Percentiles rank a stretch among this genome's conserved stretches.
Evolutionary conservation across 2,113 vertebrate species (phyloP).

Genomic region (Oreocharis arfaki): DNA sequence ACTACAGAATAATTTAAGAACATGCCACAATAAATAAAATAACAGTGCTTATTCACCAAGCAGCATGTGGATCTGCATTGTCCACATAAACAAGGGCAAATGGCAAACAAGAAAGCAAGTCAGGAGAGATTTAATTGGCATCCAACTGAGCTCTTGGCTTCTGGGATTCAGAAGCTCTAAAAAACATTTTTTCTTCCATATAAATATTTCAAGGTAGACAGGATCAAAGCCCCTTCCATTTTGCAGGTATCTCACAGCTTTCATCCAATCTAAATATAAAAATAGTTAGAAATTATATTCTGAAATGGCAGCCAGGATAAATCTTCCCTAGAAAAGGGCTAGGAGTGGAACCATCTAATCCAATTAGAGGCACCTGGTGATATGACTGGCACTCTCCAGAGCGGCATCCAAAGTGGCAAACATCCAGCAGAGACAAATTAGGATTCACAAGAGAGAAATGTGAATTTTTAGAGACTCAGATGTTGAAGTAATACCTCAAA

Average conservation of each 20-base stretch:
- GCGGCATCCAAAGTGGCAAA: neutral
- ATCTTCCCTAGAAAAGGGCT: neutral
- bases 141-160: slow-evolving; percentile 38
- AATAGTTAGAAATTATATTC: neutral
- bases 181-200: neutral
- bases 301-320: neutral
- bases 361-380: neutral
- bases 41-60: slow-evolving; percentile 32
- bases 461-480: neutral
- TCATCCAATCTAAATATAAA: slow-evolving; percentile 16
- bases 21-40: slow-evolving; percentile 24
- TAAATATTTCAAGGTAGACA: slow-evolving; percentile 60
- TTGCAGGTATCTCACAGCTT: slow-evolving; percentile 17
- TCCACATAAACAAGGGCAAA: slow-evolving; percentile 51
- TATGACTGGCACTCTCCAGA: neutral
- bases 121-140: slow-evolving; percentile 59
- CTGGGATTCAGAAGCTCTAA: slow-evolving; percentile 20
- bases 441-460: neutral
- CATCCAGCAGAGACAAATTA: neutral
- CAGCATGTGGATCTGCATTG: slow-evolving; percentile 9
- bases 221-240: slow-evolving; percentile 47
- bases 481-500: neutral
- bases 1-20: neutral
- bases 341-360: neutral
- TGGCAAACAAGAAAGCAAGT: slow-evolving; percentile 25